Evolutionary conservation across 2,113 vertebrate species (phyloP), one percentile per base, ranked within the genome.

Genomic region (Phainopepla nitens): DNA sequence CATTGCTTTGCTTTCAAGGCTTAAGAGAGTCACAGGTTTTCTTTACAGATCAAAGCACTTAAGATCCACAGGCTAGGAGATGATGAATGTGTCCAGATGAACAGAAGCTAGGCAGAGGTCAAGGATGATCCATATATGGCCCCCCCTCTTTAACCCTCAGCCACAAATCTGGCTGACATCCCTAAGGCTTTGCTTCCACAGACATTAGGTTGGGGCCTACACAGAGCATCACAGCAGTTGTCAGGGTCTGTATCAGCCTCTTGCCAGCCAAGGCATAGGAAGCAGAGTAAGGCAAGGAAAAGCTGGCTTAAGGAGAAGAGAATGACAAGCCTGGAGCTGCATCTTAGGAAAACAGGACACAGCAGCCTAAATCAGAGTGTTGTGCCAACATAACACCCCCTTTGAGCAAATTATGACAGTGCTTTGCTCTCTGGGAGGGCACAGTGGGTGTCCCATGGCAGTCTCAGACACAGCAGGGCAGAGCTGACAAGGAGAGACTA

Each of bases 391-490:
- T 9, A 68, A 82, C 8, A 50, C 20, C n/a, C 6, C 19, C 21
- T 69, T 36, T 31, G n/a, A 35, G 36, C 35, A 80, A 82, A 53
- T 27, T 24, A 2, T 23, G 25, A 51, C 17, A 24, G 45, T 1
- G 2, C 22, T 93, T 76, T 49, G 54, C 22, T 23, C 15, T 69
- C 66, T 65, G n/a, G 24, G 16, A n/a, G 1, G 2, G 6, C 2
- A 2, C 31, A 75, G 24, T 5, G 8, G 24, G 14, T 60, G 31
- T 51, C 31, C 47, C 42, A 49, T 0, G 1, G 51, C 17, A 73
- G 24, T 15, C 35, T 33, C 14, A 2, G 42, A 35, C 31, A 62
- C 42, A 62, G 31, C 0, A 0, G 20, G n/a, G 41, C 33, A 91
- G 36, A 60, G 44, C n/a, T 36, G 15, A 72, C 1, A 3, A 76